Conservation (phyloP, 2,113 vertebrate species). For the Malurus melanocephalus region DNA sequence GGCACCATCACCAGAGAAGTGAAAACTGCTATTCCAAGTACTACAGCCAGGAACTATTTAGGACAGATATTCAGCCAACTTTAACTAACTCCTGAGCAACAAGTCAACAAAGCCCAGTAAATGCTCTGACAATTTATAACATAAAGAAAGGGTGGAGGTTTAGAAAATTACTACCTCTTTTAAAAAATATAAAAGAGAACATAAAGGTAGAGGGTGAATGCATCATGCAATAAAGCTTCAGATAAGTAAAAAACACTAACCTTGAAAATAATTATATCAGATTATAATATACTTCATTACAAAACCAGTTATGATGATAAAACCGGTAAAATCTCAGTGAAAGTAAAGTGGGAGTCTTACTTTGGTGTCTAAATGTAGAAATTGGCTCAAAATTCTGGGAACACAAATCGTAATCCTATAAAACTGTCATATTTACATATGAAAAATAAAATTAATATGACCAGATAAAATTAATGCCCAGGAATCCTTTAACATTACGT, state of each 20-base stretch:
- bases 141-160: not conserved
- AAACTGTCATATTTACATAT: not conserved
- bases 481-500: not conserved
- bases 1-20: not conserved
- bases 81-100: conserved; percentile 26
- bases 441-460: not conserved
- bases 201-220: not conserved
- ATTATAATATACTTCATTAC: not conserved
- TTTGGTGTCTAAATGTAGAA: not conserved
- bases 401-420: not conserved
- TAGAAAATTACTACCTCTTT: not conserved
- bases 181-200: not conserved
- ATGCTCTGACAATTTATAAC: not conserved
- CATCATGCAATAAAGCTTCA: not conserved
- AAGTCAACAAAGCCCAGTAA: conserved; percentile 19
- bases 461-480: not conserved
- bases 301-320: not conserved
- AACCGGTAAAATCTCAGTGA: not conserved
- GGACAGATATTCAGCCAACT: conserved; percentile 44
- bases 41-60: conserved; percentile 20
- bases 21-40: conserved; percentile 1
- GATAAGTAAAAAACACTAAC: not conserved
- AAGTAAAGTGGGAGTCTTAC: not conserved
- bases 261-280: not conserved
- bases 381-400: not conserved